Percentiles rank a stretch among this genome's conserved stretches.
phyloP scores from a whole-genome alignment of 2,113 vertebrate genomes.

The Meriones unguiculatus region DNA sequence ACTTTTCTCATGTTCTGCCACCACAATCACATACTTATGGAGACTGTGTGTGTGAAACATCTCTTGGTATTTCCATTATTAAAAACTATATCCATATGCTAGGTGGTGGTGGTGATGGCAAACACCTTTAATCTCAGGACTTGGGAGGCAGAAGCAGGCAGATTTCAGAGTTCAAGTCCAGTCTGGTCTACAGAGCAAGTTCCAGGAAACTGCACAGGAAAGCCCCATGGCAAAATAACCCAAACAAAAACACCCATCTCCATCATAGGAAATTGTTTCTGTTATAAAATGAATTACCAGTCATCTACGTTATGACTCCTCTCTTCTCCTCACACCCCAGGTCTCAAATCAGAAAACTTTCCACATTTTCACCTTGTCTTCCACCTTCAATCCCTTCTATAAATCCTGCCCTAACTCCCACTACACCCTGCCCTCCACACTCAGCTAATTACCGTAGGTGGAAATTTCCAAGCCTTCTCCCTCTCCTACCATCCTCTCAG shows the following conservation, averaged over 20 bases:
- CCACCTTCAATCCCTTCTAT: neutral
- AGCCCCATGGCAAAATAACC: neutral
- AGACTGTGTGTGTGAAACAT: neutral
- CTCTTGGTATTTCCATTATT: neutral
- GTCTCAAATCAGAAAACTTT: neutral
- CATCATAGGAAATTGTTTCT: slow-evolving; percentile 30
- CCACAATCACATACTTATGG: neutral
- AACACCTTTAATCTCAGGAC: neutral
- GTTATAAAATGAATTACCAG: neutral
- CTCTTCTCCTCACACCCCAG: neutral
- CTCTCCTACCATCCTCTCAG: neutral
- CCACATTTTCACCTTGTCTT: neutral
- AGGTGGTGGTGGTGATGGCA: neutral
- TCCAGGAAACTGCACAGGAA: neutral
- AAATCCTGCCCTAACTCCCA: neutral
- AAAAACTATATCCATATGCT: neutral
- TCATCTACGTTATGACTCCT: neutral
- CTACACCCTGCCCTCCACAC: neutral
- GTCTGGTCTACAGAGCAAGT: neutral
- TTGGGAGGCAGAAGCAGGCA: neutral
- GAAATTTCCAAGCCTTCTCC: neutral
- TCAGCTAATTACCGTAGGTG: neutral
- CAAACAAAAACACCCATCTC: neutral
- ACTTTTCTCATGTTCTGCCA: neutral
- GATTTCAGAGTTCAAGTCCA: neutral